Conservation (phyloP, 2,113 vertebrate species). For the Epinephelus cyanopodus region DNA sequence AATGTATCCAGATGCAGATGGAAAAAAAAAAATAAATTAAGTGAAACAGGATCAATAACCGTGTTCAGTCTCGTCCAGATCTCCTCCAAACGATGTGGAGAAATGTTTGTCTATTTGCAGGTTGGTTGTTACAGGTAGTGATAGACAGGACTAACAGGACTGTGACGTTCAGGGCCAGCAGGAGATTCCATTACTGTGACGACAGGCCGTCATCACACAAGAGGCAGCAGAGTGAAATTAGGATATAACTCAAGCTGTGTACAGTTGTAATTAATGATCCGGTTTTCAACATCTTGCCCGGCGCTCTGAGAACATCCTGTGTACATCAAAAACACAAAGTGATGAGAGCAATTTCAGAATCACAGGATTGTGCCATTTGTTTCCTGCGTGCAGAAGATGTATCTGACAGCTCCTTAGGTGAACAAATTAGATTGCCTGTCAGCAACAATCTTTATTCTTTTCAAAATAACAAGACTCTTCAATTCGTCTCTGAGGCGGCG, state of each 20-base stretch:
- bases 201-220: too few relatives aligned
- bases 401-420: background rate
- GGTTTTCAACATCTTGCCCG: background rate
- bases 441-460: slow-evolving; percentile 25
- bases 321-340: background rate
- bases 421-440: slow-evolving; percentile 24
- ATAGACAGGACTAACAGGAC: too few relatives aligned
- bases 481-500: background rate
- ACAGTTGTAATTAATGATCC: background rate
- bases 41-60: too few relatives aligned
- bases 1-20: too few relatives aligned
- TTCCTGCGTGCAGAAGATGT: background rate
- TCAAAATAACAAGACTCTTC: background rate
- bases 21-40: too few relatives aligned
- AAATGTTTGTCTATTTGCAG: too few relatives aligned
- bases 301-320: background rate
- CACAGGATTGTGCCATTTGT: slow-evolving; percentile 4
- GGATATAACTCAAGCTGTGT: background rate
- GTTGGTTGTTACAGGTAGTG: too few relatives aligned
- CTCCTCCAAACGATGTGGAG: too few relatives aligned
- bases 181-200: too few relatives aligned
- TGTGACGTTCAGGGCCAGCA: too few relatives aligned
- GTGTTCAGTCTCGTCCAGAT: too few relatives aligned
- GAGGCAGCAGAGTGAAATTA: background rate
- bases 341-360: background rate